phyloP scores from a whole-genome alignment of 2,888 invertebrate species.

The Pseudoips prasinana region DNA sequence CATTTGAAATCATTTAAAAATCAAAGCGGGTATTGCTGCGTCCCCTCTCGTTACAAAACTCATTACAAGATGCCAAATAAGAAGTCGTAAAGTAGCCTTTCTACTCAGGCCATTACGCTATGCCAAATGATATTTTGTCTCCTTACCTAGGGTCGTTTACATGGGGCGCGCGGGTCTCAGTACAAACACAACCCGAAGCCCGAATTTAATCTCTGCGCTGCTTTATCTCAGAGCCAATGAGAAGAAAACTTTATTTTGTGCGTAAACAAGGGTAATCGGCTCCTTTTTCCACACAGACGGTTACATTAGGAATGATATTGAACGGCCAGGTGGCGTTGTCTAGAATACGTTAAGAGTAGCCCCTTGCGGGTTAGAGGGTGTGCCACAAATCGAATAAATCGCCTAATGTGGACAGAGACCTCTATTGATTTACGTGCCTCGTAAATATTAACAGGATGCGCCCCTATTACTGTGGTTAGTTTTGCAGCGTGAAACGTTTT shows the following conservation, averaged over 20 bases:
- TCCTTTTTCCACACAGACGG: conserved; percentile 60
- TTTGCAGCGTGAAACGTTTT: conserved; percentile 23
- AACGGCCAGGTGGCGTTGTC: conserved; percentile 59
- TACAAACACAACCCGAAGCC: conserved; percentile 67
- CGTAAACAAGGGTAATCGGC: conserved; percentile 73
- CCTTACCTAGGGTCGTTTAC: conserved; percentile 66
- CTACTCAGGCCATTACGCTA: conserved; percentile 69
- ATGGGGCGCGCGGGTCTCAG: conserved; percentile 56
- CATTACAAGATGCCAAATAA: conserved; percentile 75
- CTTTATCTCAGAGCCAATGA: conserved; percentile 69
- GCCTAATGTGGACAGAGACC: conserved; percentile 37
- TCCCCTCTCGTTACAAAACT: conserved; percentile 67
- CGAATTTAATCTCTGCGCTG: conserved; percentile 72
- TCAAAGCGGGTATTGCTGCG: conserved; percentile 52
- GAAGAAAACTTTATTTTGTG: conserved; percentile 76
- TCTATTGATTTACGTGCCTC: conserved; percentile 45
- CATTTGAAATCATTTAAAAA: conserved; percentile 49
- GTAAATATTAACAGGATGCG: conserved; percentile 38
- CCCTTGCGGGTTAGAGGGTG: conserved; percentile 34
- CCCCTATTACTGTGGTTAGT: conserved; percentile 29
- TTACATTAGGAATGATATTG: conserved; percentile 56
- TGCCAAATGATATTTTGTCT: conserved; percentile 77
- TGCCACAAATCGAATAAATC: conserved; percentile 50
- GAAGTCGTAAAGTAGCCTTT: conserved; percentile 74
- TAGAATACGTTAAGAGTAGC: conserved; percentile 58